Percentiles rank a stretch among this genome's conserved stretches.
Evolutionary conservation across 2,113 vertebrate species (phyloP).

Genomic region (Myotis brandtii): DNA sequence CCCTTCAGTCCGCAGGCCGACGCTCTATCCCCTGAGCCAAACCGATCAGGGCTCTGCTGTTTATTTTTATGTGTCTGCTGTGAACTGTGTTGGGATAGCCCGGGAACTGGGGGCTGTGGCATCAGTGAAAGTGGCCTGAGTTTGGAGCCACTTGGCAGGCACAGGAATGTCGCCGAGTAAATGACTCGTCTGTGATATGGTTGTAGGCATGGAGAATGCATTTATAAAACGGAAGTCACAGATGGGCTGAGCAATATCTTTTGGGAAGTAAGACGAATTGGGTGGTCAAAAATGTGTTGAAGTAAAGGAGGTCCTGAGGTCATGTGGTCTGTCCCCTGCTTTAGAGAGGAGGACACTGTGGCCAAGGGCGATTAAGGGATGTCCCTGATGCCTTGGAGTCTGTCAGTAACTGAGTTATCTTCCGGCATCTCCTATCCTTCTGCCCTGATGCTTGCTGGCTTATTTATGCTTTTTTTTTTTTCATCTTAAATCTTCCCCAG

Average conservation of each 20-base stretch:
- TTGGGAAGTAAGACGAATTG: neutral
- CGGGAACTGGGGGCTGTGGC: neutral
- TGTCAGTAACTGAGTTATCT: neutral
- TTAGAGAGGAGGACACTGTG: neutral
- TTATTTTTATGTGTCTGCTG: neutral
- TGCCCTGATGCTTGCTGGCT: neutral
- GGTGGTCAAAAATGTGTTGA: neutral
- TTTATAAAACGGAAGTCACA: neutral
- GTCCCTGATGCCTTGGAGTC: neutral
- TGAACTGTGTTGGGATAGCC: neutral
- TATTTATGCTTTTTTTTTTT: neutral
- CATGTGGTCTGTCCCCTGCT: neutral
- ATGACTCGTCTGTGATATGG: neutral
- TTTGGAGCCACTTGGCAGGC: neutral
- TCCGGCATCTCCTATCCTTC: neutral
- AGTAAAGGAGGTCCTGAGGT: neutral
- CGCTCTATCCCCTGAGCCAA: no score
- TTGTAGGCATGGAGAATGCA: neutral
- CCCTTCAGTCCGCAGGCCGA: no score
- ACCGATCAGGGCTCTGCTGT: constrained; percentile 2
- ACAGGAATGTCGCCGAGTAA: neutral
- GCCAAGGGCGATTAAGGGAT: neutral
- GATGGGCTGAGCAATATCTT: neutral
- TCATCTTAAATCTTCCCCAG: neutral
- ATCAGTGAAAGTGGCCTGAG: neutral